These are phyloP conservation scores for Calephelis virginiensis DNA, from an alignment of 1,140 invertebrate species.

Conservation along the genomic window DNA sequence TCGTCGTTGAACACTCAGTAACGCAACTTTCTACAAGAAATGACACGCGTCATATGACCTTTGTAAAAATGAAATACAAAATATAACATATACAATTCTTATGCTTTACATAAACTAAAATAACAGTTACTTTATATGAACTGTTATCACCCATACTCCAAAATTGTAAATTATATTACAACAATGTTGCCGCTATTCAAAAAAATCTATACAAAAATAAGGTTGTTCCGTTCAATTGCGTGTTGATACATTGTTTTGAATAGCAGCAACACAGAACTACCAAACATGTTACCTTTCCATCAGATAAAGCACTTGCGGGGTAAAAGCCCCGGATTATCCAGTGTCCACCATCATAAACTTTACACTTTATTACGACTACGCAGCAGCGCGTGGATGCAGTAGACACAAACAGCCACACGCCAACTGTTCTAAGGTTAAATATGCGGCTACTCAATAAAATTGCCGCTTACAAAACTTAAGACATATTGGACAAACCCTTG, in stretches of 20 bases:
- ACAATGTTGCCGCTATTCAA: slow-evolving; percentile 40
- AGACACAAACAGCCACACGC: slow-evolving; percentile 20
- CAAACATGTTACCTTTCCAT: slow-evolving; percentile 36
- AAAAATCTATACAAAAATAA: slow-evolving; percentile 19
- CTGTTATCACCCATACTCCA: slow-evolving; percentile 63
- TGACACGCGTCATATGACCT: slow-evolving; percentile 22
- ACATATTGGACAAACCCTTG: slow-evolving; percentile 59
- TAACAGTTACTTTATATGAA: slow-evolving; percentile 75
- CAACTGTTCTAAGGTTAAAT: slow-evolving; percentile 51
- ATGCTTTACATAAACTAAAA: slow-evolving; percentile 75
- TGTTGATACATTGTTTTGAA: slow-evolving; percentile 5
- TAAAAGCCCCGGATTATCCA: slow-evolving; percentile 42
- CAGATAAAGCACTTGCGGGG: slow-evolving; percentile 41
- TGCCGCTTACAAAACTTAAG: slow-evolving; percentile 69
- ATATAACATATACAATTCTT: slow-evolving; percentile 76
- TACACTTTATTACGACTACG: slow-evolving; percentile 48
- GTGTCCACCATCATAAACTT: slow-evolving; percentile 62
- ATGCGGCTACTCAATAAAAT: slow-evolving; percentile 73
- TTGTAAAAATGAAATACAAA: slow-evolving; percentile 63
- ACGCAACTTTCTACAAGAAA: slow-evolving; percentile 10
- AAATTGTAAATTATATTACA: slow-evolving; percentile 71
- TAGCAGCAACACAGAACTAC: slow-evolving; percentile 35
- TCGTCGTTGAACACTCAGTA: slow-evolving; percentile 3
- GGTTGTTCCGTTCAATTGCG: slow-evolving; percentile 1
- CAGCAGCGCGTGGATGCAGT: slow-evolving; percentile 4